A percentile compares a stretch with the other conserved stretches of the same genome.
Evolutionary conservation across 2,888 invertebrate species (phyloP).

Genomic region (Vesta saturnalis): DNA sequence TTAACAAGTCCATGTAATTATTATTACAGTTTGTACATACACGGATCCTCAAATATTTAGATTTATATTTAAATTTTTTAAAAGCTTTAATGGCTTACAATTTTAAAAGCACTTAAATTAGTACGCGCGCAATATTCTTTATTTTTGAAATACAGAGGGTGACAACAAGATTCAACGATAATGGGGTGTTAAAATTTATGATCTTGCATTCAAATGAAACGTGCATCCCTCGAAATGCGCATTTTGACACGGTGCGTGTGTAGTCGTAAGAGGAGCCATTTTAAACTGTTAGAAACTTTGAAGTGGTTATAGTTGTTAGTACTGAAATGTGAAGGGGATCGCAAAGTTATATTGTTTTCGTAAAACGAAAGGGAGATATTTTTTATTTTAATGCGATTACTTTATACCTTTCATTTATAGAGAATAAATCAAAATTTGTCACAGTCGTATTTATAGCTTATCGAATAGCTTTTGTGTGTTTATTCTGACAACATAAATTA

Average conservation of each 20-base stretch:
- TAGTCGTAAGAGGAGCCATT: constrained; percentile 14
- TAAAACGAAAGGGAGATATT: not conserved
- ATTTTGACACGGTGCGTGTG: constrained; percentile 25
- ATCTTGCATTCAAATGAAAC: constrained; percentile 10
- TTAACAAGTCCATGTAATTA: not conserved
- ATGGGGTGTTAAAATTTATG: constrained; percentile 30
- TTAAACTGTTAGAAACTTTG: constrained; percentile 25
- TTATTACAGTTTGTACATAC: too few relatives aligned
- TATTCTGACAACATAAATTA: not conserved
- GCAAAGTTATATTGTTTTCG: not conserved
- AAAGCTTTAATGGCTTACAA: not conserved
- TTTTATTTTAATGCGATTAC: not conserved
- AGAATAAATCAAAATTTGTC: not conserved
- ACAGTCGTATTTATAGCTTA: too few relatives aligned
- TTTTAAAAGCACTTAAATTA: not conserved
- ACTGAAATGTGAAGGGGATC: constrained; percentile 3
- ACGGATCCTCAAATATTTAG: not conserved
- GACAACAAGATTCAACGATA: constrained; percentile 20
- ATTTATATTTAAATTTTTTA: not conserved
- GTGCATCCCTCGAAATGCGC: constrained; percentile 21
- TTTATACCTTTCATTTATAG: not conserved
- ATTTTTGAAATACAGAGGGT: not conserved
- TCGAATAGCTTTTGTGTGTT: not conserved
- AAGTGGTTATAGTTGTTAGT: constrained; percentile 14
- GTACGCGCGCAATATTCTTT: not conserved